phyloP scores from a whole-genome alignment of 2,113 vertebrate species.

The Gobiocypris rarus region DNA sequence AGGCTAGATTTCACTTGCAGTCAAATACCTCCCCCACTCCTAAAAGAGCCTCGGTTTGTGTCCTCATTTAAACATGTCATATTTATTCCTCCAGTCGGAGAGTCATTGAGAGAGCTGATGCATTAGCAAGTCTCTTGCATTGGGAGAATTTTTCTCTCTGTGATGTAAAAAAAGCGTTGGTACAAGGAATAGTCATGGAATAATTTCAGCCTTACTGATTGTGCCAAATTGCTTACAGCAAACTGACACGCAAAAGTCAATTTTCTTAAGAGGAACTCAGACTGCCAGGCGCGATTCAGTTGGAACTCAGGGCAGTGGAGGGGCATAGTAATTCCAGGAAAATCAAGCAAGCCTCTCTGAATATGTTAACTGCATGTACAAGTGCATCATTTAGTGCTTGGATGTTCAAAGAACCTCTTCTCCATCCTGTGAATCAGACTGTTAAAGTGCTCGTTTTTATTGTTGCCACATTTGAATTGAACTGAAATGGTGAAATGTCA shows the following conservation, averaged over 20 bases:
- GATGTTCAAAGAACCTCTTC: not conserved
- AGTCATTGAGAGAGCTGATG: not conserved
- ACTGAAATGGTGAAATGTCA: not conserved
- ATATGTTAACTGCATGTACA: not conserved
- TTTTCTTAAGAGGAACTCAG: conserved; percentile 30
- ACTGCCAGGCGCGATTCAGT: not conserved
- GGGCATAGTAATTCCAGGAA: not conserved
- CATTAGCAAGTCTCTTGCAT: conserved; percentile 1
- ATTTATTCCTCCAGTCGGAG: conserved; percentile 23
- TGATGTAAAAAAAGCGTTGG: not conserved
- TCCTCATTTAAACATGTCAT: conserved; percentile 15
- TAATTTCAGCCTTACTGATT: not conserved
- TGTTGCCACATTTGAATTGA: not conserved
- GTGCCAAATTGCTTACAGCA: not conserved
- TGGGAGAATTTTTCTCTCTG: not conserved
- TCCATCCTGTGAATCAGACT: not conserved
- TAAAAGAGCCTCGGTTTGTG: not conserved
- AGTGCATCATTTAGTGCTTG: conserved; percentile 10
- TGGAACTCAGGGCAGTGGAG: not conserved
- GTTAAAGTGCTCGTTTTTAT: conserved; percentile 7
- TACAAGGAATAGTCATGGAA: not conserved
- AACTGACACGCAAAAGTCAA: not conserved
- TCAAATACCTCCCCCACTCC: not conserved
- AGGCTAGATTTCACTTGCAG: not conserved
- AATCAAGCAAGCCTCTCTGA: not conserved